Evolutionary conservation across 2,797 vertebrate species (phyloP).

Genomic region (Falco peregrinus): DNA sequence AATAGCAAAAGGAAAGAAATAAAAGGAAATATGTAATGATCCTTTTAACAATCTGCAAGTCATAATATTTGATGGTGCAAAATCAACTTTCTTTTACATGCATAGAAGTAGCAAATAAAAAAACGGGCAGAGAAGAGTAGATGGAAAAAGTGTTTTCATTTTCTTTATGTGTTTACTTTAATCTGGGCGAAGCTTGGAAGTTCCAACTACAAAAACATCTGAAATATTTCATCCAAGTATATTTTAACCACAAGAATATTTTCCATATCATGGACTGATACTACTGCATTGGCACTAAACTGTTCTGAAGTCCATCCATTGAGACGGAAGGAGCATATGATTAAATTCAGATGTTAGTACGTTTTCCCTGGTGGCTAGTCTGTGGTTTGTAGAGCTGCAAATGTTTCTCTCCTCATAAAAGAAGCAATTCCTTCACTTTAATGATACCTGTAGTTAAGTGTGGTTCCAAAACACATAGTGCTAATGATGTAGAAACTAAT

Average conservation of each 20-base stretch:
- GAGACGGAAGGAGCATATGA: background rate
- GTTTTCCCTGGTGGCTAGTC: slow-evolving; percentile 34
- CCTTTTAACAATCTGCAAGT: background rate
- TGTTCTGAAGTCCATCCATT: background rate
- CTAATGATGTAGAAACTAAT: slow-evolving; percentile 34
- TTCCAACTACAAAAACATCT: background rate
- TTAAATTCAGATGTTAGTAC: slow-evolving; percentile 34
- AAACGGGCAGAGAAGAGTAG: background rate
- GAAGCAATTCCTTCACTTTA: slow-evolving; percentile 38
- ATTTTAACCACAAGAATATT: slow-evolving; percentile 18
- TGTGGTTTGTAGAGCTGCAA: slow-evolving; percentile 46
- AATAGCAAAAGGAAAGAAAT: background rate
- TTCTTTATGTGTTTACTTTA: background rate
- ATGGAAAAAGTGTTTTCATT: background rate
- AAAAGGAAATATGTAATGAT: background rate
- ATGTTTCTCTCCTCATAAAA: slow-evolving; percentile 46
- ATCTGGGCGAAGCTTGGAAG: background rate
- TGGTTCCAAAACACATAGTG: slow-evolving; percentile 7
- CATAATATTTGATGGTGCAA: background rate
- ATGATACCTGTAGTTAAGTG: slow-evolving; percentile 32
- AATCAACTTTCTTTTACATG: background rate
- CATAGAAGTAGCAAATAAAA: background rate
- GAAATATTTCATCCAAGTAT: background rate
- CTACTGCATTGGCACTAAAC: background rate
- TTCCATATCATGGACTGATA: background rate